phyloP scores from a whole-genome alignment of 2,888 invertebrate species.

The Tenodera sinensis region DNA sequence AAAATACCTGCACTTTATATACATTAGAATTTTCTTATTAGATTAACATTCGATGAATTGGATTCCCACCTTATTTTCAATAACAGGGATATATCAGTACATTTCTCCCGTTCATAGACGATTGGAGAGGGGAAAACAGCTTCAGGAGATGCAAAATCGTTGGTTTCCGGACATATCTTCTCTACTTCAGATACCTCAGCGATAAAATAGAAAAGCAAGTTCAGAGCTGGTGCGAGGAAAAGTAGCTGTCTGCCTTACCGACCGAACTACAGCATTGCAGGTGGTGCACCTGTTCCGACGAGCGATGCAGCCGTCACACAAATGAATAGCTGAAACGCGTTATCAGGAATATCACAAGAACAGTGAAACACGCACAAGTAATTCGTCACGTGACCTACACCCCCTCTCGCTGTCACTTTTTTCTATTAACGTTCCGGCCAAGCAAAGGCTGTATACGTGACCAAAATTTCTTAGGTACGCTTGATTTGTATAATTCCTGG shows the following conservation, averaged over 20 bases:
- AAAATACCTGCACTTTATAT: too few species aligned
- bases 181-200: too few species aligned
- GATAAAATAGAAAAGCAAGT: too few species aligned
- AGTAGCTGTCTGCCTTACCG: background rate
- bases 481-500: background rate
- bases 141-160: too few species aligned
- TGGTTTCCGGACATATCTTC: too few species aligned
- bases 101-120: too few species aligned
- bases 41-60: too few species aligned
- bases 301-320: background rate
- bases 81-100: too few species aligned
- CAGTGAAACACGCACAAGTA: background rate
- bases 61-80: too few species aligned
- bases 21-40: too few species aligned
- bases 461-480: background rate
- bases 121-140: too few species aligned
- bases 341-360: background rate
- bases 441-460: background rate
- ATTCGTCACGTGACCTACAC: background rate
- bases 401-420: background rate
- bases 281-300: background rate
- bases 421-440: background rate
- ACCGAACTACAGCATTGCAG: background rate
- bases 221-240: too few species aligned
- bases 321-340: background rate